Percentiles rank a stretch among this genome's conserved stretches.
Conservation (phyloP, 1,140 invertebrate species). For the Pseudomyrmex gracilis region DNA sequence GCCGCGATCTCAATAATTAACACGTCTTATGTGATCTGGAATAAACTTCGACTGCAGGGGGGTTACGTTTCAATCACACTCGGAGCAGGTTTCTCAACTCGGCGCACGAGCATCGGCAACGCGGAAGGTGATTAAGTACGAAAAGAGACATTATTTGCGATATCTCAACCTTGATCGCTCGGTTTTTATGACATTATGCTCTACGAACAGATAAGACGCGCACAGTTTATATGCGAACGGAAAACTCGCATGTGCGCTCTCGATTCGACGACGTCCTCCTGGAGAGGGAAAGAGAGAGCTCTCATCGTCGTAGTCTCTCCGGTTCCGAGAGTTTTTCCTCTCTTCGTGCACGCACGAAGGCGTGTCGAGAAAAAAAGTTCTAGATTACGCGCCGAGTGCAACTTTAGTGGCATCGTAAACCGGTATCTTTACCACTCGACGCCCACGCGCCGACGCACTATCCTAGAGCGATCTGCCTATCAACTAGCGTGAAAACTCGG, state of each 20-base stretch:
- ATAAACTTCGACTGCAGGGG: background rate
- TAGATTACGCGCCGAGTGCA: conserved; percentile 80
- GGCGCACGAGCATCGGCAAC: conserved; percentile 12
- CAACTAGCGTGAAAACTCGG: conserved; percentile 79
- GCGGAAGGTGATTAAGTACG: conserved; percentile 69
- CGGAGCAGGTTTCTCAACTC: conserved; percentile 23
- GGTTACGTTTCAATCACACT: conserved; percentile 39
- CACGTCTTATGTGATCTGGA: background rate
- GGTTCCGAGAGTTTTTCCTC: conserved; percentile 46
- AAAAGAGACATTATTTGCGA: conserved; percentile 62
- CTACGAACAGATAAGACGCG: conserved; percentile 13
- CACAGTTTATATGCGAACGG: conserved; percentile 35
- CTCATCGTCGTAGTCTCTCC: conserved; percentile 56
- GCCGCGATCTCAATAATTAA: conserved; percentile 35
- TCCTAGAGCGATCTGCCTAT: conserved; percentile 83
- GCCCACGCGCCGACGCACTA: conserved; percentile 79
- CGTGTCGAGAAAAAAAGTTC: conserved; percentile 74
- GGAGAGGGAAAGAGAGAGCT: conserved; percentile 22
- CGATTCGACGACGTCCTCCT: conserved; percentile 74
- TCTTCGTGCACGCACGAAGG: conserved; percentile 70
- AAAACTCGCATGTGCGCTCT: conserved; percentile 67
- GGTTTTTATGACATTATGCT: conserved; percentile 67
- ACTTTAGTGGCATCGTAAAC: conserved; percentile 83
- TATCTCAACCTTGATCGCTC: conserved; percentile 57
- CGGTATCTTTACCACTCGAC: conserved; percentile 82